phyloP scores from a whole-genome alignment of 2,797 vertebrate species.

The Crax fasciolata region DNA sequence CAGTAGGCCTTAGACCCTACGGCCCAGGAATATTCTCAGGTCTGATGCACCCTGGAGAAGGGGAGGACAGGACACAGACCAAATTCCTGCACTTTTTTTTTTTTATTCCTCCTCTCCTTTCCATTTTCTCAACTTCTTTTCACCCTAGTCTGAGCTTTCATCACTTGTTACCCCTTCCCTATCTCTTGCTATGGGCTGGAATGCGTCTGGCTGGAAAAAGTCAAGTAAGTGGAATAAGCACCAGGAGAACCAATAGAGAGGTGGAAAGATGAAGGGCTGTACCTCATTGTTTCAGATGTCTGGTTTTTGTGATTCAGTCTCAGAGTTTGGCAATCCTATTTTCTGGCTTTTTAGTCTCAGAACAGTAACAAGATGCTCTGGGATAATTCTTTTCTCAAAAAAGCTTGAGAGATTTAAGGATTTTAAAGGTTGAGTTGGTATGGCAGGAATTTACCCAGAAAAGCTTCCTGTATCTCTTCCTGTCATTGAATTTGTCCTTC shows the following conservation, averaged over 20 bases:
- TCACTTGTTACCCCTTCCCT: not conserved
- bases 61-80: not conserved
- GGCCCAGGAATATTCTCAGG: not conserved
- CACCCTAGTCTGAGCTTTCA: not conserved
- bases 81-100: not conserved
- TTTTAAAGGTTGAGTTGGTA: not conserved
- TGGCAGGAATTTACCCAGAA: not conserved
- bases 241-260: not conserved
- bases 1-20: not conserved
- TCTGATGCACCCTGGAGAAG: fast-evolving
- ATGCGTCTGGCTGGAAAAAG: not conserved
- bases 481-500: not conserved
- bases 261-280: not conserved
- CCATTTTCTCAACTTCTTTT: not conserved
- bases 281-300: not conserved
- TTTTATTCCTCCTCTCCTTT: not conserved
- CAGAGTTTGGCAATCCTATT: not conserved
- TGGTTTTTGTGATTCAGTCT: not conserved
- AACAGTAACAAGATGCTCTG: not conserved
- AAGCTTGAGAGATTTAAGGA: not conserved
- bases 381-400: not conserved
- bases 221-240: not conserved
- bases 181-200: not conserved
- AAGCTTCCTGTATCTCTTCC: not conserved
- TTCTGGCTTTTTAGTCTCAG: not conserved